A percentile compares a stretch with the other conserved stretches of the same genome.
Conservation (phyloP, 2,797 vertebrate genomes). For the Oreortyx pictus region DNA sequence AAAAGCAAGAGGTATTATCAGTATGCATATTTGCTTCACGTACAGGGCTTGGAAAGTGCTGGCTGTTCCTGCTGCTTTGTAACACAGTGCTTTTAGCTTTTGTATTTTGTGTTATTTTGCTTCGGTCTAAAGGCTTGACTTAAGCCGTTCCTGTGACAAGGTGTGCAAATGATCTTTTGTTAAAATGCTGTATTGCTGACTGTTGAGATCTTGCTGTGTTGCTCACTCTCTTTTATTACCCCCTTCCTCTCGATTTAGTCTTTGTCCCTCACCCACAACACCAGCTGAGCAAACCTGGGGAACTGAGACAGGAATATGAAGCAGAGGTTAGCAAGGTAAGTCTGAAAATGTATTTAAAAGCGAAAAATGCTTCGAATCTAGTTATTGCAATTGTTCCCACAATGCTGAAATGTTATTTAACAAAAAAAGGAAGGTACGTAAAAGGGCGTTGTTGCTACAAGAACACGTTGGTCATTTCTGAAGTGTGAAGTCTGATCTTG, state of each 20-base stretch:
- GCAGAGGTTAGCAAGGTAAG: slow-evolving; percentile 83
- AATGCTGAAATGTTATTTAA: background rate
- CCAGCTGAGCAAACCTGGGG: slow-evolving; percentile 81
- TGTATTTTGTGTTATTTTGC: background rate
- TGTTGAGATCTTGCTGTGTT: background rate
- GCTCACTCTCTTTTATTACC: background rate
- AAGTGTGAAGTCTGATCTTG: background rate
- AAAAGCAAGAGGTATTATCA: background rate
- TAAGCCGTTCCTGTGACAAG: background rate
- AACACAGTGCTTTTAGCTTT: accelerated
- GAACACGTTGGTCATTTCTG: background rate
- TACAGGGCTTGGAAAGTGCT: background rate
- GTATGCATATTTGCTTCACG: background rate
- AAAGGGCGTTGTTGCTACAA: background rate
- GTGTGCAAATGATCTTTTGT: background rate
- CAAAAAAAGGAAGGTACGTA: background rate
- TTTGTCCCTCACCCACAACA: slow-evolving; percentile 65
- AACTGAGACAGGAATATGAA: slow-evolving; percentile 84
- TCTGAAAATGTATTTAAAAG: background rate
- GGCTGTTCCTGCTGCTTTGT: background rate
- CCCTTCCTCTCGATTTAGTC: slow-evolving; percentile 58
- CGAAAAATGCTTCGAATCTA: background rate
- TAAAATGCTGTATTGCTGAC: background rate
- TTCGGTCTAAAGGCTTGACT: background rate
- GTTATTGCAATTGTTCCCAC: background rate